Evolutionary conservation across 1,140 invertebrate species (phyloP).

Genomic region (Drosophila nasuta): DNA sequence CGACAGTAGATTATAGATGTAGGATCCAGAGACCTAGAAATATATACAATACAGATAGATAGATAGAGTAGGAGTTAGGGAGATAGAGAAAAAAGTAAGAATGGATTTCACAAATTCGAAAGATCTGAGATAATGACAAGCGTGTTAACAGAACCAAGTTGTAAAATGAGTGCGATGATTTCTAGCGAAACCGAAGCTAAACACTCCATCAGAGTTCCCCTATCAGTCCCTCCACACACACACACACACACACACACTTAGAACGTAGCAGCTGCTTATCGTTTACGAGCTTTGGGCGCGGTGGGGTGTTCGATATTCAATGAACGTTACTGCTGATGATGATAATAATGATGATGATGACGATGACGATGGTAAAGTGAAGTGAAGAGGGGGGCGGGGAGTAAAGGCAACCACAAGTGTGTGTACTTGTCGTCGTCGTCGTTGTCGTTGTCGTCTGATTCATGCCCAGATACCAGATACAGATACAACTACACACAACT

Average conservation of each 20-base stretch:
- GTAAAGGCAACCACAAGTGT: not conserved
- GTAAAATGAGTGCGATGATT: constrained; percentile 69
- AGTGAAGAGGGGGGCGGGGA: not conserved
- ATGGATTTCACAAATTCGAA: constrained; percentile 52
- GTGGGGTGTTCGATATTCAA: constrained; percentile 64
- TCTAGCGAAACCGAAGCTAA: constrained; percentile 54
- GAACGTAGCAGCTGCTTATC: constrained; percentile 64
- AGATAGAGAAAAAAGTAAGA: not conserved
- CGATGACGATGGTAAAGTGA: constrained; percentile 29
- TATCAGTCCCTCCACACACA: constrained; percentile 41
- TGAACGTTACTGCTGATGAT: constrained; percentile 59
- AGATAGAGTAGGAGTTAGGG: not conserved
- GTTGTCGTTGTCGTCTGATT: constrained; percentile 56
- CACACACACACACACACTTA: constrained; percentile 11
- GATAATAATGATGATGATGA: constrained; percentile 41
- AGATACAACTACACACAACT: not conserved
- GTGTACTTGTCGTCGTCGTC: constrained; percentile 42
- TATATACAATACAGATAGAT: not conserved
- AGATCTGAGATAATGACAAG: constrained; percentile 73
- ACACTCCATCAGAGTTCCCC: constrained; percentile 38
- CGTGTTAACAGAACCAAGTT: constrained; percentile 64
- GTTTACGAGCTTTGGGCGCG: constrained; percentile 54
- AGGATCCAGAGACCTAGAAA: not conserved
- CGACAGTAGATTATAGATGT: constrained; percentile 14
- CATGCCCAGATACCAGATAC: constrained; percentile 39